Evolutionary conservation across 2,888 invertebrate genomes (phyloP), one percentile per base, ranked within the genome.

Genomic region (Leptinotarsa peninsularis): DNA sequence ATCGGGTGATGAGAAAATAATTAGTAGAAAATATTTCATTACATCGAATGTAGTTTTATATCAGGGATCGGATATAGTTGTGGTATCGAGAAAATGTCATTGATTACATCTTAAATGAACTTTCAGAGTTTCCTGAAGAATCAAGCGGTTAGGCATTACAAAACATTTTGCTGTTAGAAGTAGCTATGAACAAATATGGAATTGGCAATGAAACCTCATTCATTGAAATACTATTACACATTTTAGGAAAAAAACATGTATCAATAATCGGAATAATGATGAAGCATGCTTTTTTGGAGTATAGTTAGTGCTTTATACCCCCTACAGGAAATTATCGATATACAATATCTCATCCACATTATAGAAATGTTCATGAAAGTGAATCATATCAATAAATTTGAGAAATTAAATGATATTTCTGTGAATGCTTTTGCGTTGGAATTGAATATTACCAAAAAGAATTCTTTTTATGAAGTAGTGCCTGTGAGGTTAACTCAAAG

Each of bases 1-100:
- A 33, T 33, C 33, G 2, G 1, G 33, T 33, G 7, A 33, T 33
- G 33, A 33, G 33, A 7, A 33, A 7, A 33, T 33, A 33, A 33
- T 33, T 33, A 33, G 7, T 33, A 1, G 7, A 7, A 33, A 66
- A 66, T 49, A 66, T 66, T 27, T 66, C 0, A 13, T 15, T 14
- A 43, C 66, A 21, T 49, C 66, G n/a, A 71, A 66, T 80, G 76
- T 14, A 82, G 18, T 67, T 67, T 18, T n/a, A 69, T 54, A 69
- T 27, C 27, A 21, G 33, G 69, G 69, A 17, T 21, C 43, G 54
- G 33, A 54, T 33, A 27, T 70, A 13, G 52, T 56, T 54, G 70
- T 54, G 58, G 49, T 33, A 56, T n/a, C 7, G 18, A 4, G 49
- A 49, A 43, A 4, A 67, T 49, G 49, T 43, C 10, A 43, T 67